Evolutionary conservation across 2,888 invertebrate genomes (phyloP).

Genomic region (Graphium colonna): DNA sequence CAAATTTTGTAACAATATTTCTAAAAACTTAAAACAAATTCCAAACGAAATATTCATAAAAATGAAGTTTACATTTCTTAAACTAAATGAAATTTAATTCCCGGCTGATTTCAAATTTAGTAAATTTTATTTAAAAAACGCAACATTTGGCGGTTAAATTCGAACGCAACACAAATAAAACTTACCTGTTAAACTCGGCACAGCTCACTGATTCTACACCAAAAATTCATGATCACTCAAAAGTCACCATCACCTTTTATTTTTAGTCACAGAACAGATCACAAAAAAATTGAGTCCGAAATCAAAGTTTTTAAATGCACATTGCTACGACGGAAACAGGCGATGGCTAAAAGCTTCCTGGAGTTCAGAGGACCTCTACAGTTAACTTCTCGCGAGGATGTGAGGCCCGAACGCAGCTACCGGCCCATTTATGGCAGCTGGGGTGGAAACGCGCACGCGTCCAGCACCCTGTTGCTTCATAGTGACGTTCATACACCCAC

Average conservation of each 20-base stretch:
- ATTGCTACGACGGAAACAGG: conserved; percentile 44
- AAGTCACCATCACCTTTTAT: conserved; percentile 52
- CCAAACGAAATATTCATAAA: neutral
- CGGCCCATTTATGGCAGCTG: conserved; percentile 53
- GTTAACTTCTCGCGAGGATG: conserved; percentile 53
- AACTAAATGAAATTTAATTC: neutral
- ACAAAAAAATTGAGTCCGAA: conserved; percentile 33
- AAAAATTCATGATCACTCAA: conserved; percentile 43
- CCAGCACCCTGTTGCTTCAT: conserved; percentile 77
- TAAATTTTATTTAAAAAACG: too few relatives aligned
- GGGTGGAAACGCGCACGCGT: conserved; percentile 75
- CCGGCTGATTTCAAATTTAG: neutral
- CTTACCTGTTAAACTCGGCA: conserved; percentile 55
- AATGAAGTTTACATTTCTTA: neutral
- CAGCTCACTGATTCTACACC: conserved; percentile 39
- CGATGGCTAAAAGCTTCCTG: conserved; percentile 33
- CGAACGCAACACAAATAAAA: conserved; percentile 25
- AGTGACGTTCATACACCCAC: conserved; percentile 36
- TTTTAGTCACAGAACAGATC: conserved; percentile 45
- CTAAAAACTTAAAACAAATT: neutral
- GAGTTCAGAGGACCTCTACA: conserved; percentile 40
- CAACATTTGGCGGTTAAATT: conserved; percentile 9
- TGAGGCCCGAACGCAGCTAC: conserved; percentile 53
- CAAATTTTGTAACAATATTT: neutral
- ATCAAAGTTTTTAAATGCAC: conserved; percentile 36